These are phyloP conservation scores for Enteromius radiatus DNA, from an alignment of 2,797 vertebrate genomes.

Conservation along the genomic window DNA sequence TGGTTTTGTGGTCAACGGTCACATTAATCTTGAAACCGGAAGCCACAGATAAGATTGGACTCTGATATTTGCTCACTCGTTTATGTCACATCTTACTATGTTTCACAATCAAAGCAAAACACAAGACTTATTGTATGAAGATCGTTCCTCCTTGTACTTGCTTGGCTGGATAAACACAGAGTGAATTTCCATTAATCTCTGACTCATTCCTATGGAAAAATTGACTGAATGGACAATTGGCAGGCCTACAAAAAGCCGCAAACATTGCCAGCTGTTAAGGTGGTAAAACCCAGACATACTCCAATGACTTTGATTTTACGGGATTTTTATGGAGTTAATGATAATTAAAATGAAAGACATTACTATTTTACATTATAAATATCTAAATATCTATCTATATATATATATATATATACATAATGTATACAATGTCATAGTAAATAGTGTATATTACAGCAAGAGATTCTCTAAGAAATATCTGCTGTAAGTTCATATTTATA, in stretches of 20 bases:
- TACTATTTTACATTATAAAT: neutral
- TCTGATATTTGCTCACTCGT: neutral
- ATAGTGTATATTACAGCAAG: neutral
- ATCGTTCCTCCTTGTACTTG: conserved; percentile 18
- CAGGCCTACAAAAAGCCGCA: conserved; percentile 33
- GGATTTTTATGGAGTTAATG: neutral
- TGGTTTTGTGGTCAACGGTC: no score
- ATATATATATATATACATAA: neutral
- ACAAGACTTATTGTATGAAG: neutral
- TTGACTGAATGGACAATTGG: conserved; percentile 34
- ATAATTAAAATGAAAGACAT: neutral
- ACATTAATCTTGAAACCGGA: neutral
- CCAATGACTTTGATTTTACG: conserved; percentile 5
- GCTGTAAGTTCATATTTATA: neutral
- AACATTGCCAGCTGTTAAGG: conserved; percentile 24
- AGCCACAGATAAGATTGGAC: neutral
- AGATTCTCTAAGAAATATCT: neutral
- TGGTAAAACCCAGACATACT: conserved; percentile 11
- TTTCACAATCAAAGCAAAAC: conserved; percentile 35
- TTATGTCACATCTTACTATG: neutral
- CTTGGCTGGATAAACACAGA: conserved; percentile 13
- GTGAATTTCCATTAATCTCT: conserved; percentile 44
- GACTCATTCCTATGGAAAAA: conserved; percentile 57
- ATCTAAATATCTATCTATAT: no score
- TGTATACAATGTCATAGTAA: neutral